Percentiles rank a stretch among this genome's conserved stretches.
phyloP scores from a whole-genome alignment of 2,113 vertebrate genomes.

The Chlorodrepanis virens region DNA sequence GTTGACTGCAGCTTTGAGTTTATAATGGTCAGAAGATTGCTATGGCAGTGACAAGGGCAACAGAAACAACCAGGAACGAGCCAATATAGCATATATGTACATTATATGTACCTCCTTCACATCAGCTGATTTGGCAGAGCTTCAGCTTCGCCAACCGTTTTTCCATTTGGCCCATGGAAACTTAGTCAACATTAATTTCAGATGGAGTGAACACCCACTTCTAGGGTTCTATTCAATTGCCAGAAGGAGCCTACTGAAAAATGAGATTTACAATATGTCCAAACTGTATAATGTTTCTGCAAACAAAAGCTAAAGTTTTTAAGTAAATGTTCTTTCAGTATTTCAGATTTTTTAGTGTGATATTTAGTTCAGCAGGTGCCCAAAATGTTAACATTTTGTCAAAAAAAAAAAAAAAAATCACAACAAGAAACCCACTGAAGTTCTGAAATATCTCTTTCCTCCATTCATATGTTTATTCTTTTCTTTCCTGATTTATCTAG shows the following conservation, averaged over 20 bases:
- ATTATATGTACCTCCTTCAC: background rate
- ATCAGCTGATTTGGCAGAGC: slow-evolving; percentile 12
- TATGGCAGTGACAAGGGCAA: background rate
- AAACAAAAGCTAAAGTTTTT: background rate
- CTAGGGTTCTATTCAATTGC: background rate
- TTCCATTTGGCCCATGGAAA: slow-evolving; percentile 11
- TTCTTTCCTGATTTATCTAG: background rate
- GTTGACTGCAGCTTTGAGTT: background rate
- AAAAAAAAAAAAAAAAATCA: background rate
- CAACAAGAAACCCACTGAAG: background rate
- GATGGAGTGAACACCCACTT: background rate
- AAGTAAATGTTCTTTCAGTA: background rate
- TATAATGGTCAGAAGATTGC: background rate
- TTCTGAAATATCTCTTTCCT: background rate
- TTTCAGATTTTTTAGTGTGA: background rate
- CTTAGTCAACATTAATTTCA: background rate
- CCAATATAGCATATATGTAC: background rate
- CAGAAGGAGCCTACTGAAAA: background rate
- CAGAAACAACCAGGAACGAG: background rate
- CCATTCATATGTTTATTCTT: background rate
- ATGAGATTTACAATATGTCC: background rate
- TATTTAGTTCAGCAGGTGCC: background rate
- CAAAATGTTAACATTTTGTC: background rate
- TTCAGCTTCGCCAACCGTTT: background rate
- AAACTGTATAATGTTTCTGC: background rate